These are phyloP conservation scores for Pocillopora grandis DNA, from an alignment of 92 coral and sea anemone genomes.

Conservation along the genomic window DNA sequence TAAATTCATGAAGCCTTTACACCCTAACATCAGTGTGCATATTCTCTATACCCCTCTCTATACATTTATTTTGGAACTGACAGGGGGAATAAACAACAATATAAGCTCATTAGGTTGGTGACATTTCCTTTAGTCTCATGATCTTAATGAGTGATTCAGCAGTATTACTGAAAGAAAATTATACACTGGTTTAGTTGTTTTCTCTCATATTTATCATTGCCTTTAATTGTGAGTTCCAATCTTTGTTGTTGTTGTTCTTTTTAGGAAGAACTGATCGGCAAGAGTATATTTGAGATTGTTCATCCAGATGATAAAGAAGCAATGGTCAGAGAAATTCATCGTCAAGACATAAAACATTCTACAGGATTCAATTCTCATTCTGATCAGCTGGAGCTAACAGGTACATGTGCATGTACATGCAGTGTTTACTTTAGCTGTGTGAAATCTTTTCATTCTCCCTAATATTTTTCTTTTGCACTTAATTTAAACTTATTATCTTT, in stretches of 20 bases:
- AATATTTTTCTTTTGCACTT: no score
- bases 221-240: background rate
- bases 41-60: background rate
- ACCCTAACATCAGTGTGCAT: no score
- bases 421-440: background rate
- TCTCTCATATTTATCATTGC: no score
- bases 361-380: background rate
- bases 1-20: no score
- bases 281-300: conserved; percentile 67
- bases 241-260: background rate
- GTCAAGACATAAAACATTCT: conserved; percentile 19
- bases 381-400: background rate
- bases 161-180: no score
- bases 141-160: no score
- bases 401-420: background rate
- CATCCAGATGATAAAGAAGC: conserved; percentile 78
- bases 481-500: no score
- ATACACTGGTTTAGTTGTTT: no score
- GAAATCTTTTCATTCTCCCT: background rate
- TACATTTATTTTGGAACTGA: background rate
- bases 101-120: no score
- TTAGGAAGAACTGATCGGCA: conserved; percentile 70
- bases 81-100: no score
- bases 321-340: conserved; percentile 48
- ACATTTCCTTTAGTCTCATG: no score